phyloP scores from a whole-genome alignment of 2,797 vertebrate genomes.

The Labroides dimidiatus region DNA sequence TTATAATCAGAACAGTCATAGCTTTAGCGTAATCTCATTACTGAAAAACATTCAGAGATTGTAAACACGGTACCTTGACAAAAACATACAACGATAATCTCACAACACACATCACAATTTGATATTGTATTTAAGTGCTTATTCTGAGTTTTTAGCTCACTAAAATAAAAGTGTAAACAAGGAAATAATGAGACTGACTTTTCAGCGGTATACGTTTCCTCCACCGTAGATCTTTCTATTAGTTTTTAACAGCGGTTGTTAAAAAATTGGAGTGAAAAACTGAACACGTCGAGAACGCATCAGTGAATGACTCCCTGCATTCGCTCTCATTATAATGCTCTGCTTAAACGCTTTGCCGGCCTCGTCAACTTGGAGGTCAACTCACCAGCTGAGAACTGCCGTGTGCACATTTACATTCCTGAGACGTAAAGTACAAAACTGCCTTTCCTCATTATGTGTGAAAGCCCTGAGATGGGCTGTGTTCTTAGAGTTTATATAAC shows the following conservation, averaged over 20 bases:
- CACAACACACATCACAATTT: too few species aligned
- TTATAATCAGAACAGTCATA: too few species aligned
- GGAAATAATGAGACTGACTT: too few species aligned
- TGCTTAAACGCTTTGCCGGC: not conserved
- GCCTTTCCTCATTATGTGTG: not conserved
- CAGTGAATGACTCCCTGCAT: not conserved
- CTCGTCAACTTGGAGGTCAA: constrained; percentile 2
- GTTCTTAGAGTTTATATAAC: constrained; percentile 18
- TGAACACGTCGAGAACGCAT: not conserved
- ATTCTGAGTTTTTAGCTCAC: too few species aligned
- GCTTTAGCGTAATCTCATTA: too few species aligned
- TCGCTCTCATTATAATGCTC: not conserved
- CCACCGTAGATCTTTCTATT: not conserved
- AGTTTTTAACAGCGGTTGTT: not conserved
- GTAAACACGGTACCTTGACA: too few species aligned
- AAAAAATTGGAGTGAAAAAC: not conserved
- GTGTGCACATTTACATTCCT: constrained; percentile 15
- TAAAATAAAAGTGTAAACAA: too few species aligned
- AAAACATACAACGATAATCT: too few species aligned
- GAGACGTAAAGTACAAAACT: constrained; percentile 3
- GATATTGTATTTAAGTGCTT: too few species aligned
- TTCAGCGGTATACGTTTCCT: not conserved
- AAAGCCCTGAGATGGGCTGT: not conserved
- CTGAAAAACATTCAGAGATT: too few species aligned
- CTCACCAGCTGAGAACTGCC: not conserved